phyloP scores from a whole-genome alignment of 2,113 vertebrate species.

The Aldabrachelys gigantea region DNA sequence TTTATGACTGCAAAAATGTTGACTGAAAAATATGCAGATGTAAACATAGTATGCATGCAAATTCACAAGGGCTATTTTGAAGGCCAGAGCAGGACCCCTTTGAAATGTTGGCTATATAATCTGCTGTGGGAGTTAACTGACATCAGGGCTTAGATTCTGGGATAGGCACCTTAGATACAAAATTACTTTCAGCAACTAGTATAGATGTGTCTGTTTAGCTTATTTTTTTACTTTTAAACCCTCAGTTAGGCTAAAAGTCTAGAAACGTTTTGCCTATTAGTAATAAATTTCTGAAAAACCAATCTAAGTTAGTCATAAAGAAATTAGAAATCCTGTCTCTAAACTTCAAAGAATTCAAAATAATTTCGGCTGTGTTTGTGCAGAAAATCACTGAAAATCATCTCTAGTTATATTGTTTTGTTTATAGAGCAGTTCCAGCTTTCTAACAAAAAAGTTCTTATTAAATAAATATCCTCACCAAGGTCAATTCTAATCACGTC shows the following conservation, averaged over 20 bases:
- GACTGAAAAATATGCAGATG: not conserved
- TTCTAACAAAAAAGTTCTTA: not conserved
- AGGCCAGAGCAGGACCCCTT: not conserved
- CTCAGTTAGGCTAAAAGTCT: not conserved
- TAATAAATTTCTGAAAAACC: not conserved
- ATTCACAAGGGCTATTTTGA: not conserved
- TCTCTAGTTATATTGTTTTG: accelerated
- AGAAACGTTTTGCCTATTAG: not conserved
- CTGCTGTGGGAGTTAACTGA: not conserved
- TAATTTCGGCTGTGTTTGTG: not conserved
- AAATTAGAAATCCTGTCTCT: not conserved
- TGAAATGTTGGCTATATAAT: not conserved
- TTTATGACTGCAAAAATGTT: not conserved
- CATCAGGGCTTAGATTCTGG: not conserved
- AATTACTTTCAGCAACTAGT: too few relatives aligned
- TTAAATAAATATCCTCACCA: not conserved
- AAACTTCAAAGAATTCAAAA: not conserved
- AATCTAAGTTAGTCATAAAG: not conserved
- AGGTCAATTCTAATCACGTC: not conserved
- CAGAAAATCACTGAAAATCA: not conserved
- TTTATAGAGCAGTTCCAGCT: not conserved
- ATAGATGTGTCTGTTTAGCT: not conserved
- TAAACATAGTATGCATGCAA: accelerated
- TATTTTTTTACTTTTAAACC: not conserved
- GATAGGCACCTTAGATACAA: not conserved